Evolutionary conservation across 2,113 vertebrate genomes (phyloP).

Genomic region (Beaufortia kweichowensis): DNA sequence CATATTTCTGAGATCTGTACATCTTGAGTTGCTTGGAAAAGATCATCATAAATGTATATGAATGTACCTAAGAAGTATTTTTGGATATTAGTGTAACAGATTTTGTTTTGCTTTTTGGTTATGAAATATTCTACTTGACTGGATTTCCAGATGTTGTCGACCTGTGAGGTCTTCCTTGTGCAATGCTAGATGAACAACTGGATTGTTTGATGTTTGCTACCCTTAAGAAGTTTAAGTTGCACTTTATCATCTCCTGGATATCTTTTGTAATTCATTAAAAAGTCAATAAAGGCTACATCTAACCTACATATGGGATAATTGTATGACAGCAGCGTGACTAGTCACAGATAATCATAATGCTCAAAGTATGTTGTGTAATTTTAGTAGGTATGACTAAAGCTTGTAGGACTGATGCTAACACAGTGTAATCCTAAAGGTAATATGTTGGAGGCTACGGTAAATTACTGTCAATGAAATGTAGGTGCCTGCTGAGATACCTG

Average conservation of each 20-base stretch:
- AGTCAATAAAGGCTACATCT: neutral
- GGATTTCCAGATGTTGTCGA: slow-evolving; percentile 24
- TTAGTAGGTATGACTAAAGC: neutral
- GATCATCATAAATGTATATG: slow-evolving; percentile 10
- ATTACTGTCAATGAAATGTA: neutral
- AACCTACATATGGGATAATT: neutral
- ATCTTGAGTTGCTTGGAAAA: neutral
- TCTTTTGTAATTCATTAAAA: neutral
- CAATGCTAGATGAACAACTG: slow-evolving; percentile 39
- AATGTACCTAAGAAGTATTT: slow-evolving; percentile 19
- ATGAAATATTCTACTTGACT: slow-evolving; percentile 20
- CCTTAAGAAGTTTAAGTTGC: slow-evolving; percentile 30
- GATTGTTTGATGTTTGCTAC: slow-evolving; percentile 18
- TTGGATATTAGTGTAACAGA: neutral
- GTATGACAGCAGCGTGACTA: neutral
- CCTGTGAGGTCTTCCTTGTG: slow-evolving; percentile 41
- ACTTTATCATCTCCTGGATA: slow-evolving; percentile 40
- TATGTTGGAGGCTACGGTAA: neutral
- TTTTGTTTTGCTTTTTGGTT: slow-evolving; percentile 1
- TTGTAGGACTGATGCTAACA: neutral
- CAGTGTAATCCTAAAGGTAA: neutral
- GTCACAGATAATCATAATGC: neutral
- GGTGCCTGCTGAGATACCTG: neutral
- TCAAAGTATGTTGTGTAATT: too few species aligned
- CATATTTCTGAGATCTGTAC: neutral